These are phyloP conservation scores for Mystacides longicornis DNA, from an alignment of 2,888 invertebrate species.

Conservation along the genomic window DNA sequence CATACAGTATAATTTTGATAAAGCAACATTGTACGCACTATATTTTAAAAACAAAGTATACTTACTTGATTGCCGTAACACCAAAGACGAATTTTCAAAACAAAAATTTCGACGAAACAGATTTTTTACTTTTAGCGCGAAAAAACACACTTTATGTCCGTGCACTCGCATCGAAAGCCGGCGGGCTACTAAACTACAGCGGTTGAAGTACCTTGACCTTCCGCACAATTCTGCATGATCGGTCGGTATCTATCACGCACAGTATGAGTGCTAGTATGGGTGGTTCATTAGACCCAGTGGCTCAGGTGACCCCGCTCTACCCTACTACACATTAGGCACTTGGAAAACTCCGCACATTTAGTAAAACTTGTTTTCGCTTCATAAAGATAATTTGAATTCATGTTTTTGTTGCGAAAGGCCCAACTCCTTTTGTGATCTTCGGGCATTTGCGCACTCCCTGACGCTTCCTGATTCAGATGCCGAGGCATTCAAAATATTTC, in stretches of 20 bases:
- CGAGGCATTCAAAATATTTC: too few relatives aligned
- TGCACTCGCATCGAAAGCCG: not conserved
- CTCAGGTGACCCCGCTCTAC: not conserved
- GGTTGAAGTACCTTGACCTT: not conserved
- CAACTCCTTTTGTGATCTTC: too few relatives aligned
- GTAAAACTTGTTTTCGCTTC: too few relatives aligned
- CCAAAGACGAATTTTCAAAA: slow-evolving; percentile 1
- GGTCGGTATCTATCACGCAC: not conserved
- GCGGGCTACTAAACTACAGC: not conserved
- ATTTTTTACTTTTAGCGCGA: slow-evolving; percentile 2
- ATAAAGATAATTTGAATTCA: too few relatives aligned
- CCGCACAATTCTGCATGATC: not conserved
- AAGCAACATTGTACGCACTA: not conserved
- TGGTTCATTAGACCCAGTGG: slow-evolving; percentile 2
- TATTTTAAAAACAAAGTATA: slow-evolving; percentile 4
- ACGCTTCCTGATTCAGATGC: too few relatives aligned
- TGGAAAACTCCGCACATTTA: too few relatives aligned
- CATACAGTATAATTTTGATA: slow-evolving; percentile 1
- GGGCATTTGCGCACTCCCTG: too few relatives aligned
- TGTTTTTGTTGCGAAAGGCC: too few relatives aligned
- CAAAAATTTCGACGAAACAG: not conserved
- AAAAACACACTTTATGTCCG: not conserved
- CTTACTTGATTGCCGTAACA: slow-evolving; percentile 3
- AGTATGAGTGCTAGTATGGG: not conserved
- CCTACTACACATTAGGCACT: too few relatives aligned